Evolutionary conservation across 2,797 vertebrate species (phyloP).

Genomic region (Pantherophis alleghaniensis): DNA sequence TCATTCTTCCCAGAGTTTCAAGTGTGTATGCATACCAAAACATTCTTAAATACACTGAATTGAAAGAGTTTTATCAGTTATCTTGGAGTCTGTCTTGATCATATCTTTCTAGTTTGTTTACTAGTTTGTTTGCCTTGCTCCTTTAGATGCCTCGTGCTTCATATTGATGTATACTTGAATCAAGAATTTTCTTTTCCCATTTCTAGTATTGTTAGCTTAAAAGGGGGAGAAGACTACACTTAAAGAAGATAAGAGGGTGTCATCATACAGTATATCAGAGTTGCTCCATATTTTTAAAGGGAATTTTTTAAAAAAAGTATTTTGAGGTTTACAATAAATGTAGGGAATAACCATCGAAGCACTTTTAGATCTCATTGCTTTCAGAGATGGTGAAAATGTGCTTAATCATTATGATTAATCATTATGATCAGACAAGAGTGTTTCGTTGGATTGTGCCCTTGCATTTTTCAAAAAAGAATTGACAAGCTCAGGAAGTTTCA

Average conservation of each 20-base stretch:
- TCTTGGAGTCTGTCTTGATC: background rate
- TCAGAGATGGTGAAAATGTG: background rate
- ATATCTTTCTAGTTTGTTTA: background rate
- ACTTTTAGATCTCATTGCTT: background rate
- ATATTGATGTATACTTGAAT: background rate
- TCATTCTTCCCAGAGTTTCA: background rate
- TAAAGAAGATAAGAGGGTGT: background rate
- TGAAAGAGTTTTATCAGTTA: background rate
- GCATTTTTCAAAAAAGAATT: conserved; percentile 2
- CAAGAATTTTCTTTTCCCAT: background rate
- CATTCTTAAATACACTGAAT: background rate
- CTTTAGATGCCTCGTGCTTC: background rate
- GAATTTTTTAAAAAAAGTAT: background rate
- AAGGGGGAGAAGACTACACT: background rate
- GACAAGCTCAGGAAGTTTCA: conserved; percentile 9
- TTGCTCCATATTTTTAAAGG: background rate
- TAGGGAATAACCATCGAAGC: background rate
- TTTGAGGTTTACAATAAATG: background rate
- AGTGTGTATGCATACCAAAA: background rate
- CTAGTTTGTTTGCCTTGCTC: background rate
- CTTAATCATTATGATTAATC: background rate
- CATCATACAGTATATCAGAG: background rate
- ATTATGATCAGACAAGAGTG: background rate
- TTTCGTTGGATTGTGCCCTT: background rate
- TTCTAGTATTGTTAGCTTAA: background rate